Evolutionary conservation across 2,113 vertebrate genomes (phyloP), one percentile per base, ranked within the genome.

Genomic region (Eurypyga helias): DNA sequence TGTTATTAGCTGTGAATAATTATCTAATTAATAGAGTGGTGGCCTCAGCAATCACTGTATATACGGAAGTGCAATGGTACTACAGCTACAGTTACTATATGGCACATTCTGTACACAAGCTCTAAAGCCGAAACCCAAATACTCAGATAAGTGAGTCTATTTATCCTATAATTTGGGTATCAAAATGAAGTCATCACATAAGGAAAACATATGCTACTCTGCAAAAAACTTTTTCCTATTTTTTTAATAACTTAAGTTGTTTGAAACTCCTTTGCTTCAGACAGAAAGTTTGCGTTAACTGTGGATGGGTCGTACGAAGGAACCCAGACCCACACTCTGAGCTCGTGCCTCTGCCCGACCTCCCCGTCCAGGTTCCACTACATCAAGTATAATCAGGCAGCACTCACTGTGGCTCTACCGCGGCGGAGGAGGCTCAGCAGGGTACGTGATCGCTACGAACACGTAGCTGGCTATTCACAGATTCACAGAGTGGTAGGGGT

Each of bases 221-320:
- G 76, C 49, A 33, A 46, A 45, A 5, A 49, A 83, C 33, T 14
- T 7, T 7, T 3, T 23, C 28, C 13, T 6, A 0, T 41, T 29
- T 76, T 91, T 51, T 16, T 2, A 73, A 75, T n/a, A 83, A 7
- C 26, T 89, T 67, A 62, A 45, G 2, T 52, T 38, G 2, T 52
- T 38, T 60, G 77, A 64, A 82, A 71, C 13, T 13, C 21, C 25
- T 89, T 92, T 92, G 8, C 62, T 87, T 25, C 96, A 98, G 98
- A 67, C 66, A 96, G 96, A 2, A 93, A 96, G 54, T 97, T 99
- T 66, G 88, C 97, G 0, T 60, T 99, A 29, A 97, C 94, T 4
- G 97, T 99, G 84, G 96, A 86, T 0, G 98, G 99, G 9, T 99
- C 99, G 1, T 98, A 98, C 1, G 97, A 98, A 91, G 97, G 98